Evolutionary conservation across 2,797 vertebrate species (phyloP), one percentile per base, ranked within the genome.

Genomic region (Petrocephalus schoutedeni): DNA sequence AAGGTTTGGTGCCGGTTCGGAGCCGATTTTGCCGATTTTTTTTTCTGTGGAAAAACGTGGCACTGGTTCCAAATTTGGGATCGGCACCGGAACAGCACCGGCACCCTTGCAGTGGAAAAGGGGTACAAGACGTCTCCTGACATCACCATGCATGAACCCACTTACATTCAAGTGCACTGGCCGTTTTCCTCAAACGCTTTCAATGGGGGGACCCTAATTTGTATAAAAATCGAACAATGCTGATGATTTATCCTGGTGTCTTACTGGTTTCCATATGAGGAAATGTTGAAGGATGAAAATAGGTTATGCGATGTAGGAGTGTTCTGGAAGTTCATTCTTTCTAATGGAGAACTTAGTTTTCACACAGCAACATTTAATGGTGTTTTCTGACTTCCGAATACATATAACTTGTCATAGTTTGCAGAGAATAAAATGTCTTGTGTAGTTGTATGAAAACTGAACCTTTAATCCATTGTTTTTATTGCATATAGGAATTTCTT

Each of bases 401-500:
- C 19, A 8, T 36, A 36, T 36, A 1, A 28, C 6, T 49, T 77
- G 71, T 77, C 71, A 56, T 6, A 71, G 64, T 80, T 80, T 80
- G 41, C 41, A 49, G 41, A 80, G 16, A 80, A 57, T 84, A 14
- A 86, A 59, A 32, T 21, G 57, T 23, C 19, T 67, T 64, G 14
- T 19, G 7, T n/a, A 41, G 23, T 59, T 86, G 54, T n/a, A 19
- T 45, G 74, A 80, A 28, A 80, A 80, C 41, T 4, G 16, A 77
- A 41, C 19, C 41, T 51, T 2, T 51, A n/a, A 71, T 21, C 6
- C 57, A 49, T 32, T 86, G 8, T 87, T 36, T 88, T 23, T 71
- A 32, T 53, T 80, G 2, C 23, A 61, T 64, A 59, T 19, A 93
- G 92, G 90, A 93, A 89, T 92, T 91, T 89, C 89, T 91, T 87